Base-by-base conservation (phyloP, 2,113 vertebrate genomes). In the Oncorhynchus clarkii region DNA sequence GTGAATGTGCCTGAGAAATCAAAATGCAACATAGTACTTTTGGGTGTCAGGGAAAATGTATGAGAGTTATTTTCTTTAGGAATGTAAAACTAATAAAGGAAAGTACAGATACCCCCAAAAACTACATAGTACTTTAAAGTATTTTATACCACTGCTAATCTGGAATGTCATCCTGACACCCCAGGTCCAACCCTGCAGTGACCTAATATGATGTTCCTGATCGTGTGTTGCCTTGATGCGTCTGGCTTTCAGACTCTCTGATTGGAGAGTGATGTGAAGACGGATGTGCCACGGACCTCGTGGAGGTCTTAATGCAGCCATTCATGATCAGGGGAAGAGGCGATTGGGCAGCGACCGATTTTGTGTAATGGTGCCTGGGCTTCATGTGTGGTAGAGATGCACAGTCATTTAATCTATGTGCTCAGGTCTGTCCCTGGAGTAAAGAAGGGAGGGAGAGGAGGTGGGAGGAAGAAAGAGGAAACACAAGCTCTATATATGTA, bases 171-270 rank as follows among this genome's bases (percentile, higher is more conserved):
- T 9, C 51, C 39, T 45, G 39, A 45, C 39, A 45, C 39, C 9
- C 39, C 39, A 45, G 9, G 9, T 45, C 39, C 39, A 45, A 3
- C 39, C 39, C 39, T 16, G 18, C 6, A 29, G 14, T 69, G 77
- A 82, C 82, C 73, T 84, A 81, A 80, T 18, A 70, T 81, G 82
- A 45, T 45, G 39, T 75, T 71, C 77, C 78, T 85, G 74, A 85
- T 74, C 12, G 45, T 67, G 64, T n/a, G 65, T 67, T 51, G 66
- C 49, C 62, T 48, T 72, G 22, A 49, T 22, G 5, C 11, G 7
- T 54, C 48, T 12, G 24, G 69, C 64, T 73, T 45, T 78, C 73
- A 67, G 26, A 2, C 39, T 45, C 67, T 67, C 65, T 67, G 80
- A 77, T 24, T 24, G 75, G 71, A 68, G 66, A 45, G 39, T 9